Base-by-base conservation (phyloP, 2,888 invertebrate genomes). In the Epinotia demarniana region DNA sequence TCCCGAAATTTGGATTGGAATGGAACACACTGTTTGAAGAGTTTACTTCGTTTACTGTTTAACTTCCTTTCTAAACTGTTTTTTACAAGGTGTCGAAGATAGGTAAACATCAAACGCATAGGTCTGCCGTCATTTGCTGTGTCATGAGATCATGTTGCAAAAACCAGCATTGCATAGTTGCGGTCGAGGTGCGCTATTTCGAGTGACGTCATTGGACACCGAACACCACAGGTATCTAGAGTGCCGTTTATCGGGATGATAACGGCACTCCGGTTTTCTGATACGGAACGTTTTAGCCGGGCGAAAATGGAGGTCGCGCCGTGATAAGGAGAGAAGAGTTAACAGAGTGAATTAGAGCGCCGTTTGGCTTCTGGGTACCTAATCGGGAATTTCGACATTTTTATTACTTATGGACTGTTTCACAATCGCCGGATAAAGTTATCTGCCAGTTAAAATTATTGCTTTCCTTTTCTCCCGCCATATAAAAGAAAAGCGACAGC, bases 241-340 rank as follows among this genome's bases (percentile, higher is more conserved):
- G 90, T 89, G 89, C 81, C 79, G 86, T 88, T 89, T 90, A 91
- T 89, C 89, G 81, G 77, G 77, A 78, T 77, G 90, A 91, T 91
- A 91, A 85, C 83, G 80, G 84, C 80, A 84, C 83, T 84, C 81
- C 82, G 84, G 83, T 86, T 86, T 85, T 80, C 61, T 73, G 72
- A 76, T 72, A 72, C 68, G 68, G 63, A 75, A 66, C 72, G 75
- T 75, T 75, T 75, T 75, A 75, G 66, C 75, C 18, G 13, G 23
- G 71, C 67, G 71, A 61, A 71, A 71, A 75, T 75, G 75, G 71
- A 75, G 67, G 71, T 62, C 75, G 43, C n/a, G 39, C 66, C 39
- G 43, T 33, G 75, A 75, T 75, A 75, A 72, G 19, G 60, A 53
- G 27, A 66, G 27, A 63, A 23, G 55, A 61, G n/a, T 63, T 63